Base-by-base conservation (phyloP, 2,888 invertebrate genomes). In the Amphimallon solstitiale region DNA sequence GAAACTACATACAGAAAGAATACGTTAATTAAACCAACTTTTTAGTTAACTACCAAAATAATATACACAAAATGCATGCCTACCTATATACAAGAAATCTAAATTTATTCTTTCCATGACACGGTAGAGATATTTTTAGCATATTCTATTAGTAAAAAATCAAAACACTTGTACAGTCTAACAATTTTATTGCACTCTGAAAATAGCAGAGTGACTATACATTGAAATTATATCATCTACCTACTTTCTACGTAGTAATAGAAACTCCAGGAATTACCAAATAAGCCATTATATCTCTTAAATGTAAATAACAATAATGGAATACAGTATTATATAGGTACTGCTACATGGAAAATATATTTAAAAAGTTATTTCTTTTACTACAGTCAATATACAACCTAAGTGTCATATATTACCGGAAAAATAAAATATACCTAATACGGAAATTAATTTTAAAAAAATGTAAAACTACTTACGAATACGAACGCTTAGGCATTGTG, bases 401-500 rank as follows among this genome's bases (percentile, higher is more conserved):
- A n/a, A n/a, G n/a, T n/a, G n/a, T n/a, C n/a, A n/a, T n/a, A n/a
- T n/a, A n/a, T n/a, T n/a, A n/a, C n/a, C n/a, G n/a, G n/a, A n/a
- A n/a, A n/a, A n/a, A n/a, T n/a, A n/a, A n/a, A n/a, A n/a, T n/a
- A n/a, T n/a, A n/a, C n/a, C n/a, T n/a, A n/a, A n/a, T n/a, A n/a
- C n/a, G n/a, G n/a, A n/a, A n/a, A 29, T 2, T 29, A 29, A 23
- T 5, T 29, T 29, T 29, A 29, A 29, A 29, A 29, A 45, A 61
- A 48, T n/a, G 10, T n/a, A 65, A 45, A 37, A 15, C 23, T 37
- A 66, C 66, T 66, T 56, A 66, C 66, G 62, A 38, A 48, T 66
- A 66, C 9, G 66, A 48, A 37, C 66, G 37, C 17, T 66, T 66
- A 15, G 66, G 56, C 66, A 66, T 66, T 34, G 35, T 14, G 46